These are phyloP conservation scores for Pachycephus smyrnensis DNA, from an alignment of 2,888 invertebrate species.

Conservation along the genomic window DNA sequence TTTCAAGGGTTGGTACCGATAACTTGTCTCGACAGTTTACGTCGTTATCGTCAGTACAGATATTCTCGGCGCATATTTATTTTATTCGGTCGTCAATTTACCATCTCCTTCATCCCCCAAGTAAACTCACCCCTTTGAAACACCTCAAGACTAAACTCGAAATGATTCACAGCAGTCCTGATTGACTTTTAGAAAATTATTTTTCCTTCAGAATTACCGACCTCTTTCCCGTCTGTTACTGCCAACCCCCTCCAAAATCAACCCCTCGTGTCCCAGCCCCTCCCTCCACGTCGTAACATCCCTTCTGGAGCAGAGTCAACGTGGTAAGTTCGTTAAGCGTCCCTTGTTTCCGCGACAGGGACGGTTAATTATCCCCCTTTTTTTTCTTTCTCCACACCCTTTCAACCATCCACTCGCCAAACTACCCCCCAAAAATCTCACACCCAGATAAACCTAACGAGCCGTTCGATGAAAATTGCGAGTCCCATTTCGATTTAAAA, in stretches of 20 bases:
- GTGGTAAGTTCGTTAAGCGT: slow-evolving; percentile 61
- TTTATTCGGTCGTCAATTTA: background rate
- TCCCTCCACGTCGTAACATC: background rate
- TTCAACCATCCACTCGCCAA: background rate
- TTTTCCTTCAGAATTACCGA: slow-evolving; percentile 63
- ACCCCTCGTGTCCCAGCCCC: background rate
- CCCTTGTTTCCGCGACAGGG: slow-evolving; percentile 56
- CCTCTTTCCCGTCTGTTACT: background rate
- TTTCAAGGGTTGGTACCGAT: background rate
- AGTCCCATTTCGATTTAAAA: background rate
- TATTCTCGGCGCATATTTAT: background rate
- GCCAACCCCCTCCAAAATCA: background rate
- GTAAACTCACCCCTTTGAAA: background rate
- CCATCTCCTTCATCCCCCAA: background rate
- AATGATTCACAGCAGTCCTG: background rate
- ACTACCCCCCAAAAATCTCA: background rate
- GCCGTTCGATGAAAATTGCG: background rate
- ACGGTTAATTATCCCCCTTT: slow-evolving; percentile 47
- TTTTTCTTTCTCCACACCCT: slow-evolving; percentile 19
- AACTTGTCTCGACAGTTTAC: background rate
- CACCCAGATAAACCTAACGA: background rate
- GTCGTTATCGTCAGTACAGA: background rate
- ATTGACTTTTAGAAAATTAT: slow-evolving; percentile 61
- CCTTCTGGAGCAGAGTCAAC: background rate
- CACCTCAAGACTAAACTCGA: background rate